Evolutionary conservation across 2,888 invertebrate genomes (phyloP), one percentile per base, ranked within the genome.

Genomic region (Belgica antarctica): DNA sequence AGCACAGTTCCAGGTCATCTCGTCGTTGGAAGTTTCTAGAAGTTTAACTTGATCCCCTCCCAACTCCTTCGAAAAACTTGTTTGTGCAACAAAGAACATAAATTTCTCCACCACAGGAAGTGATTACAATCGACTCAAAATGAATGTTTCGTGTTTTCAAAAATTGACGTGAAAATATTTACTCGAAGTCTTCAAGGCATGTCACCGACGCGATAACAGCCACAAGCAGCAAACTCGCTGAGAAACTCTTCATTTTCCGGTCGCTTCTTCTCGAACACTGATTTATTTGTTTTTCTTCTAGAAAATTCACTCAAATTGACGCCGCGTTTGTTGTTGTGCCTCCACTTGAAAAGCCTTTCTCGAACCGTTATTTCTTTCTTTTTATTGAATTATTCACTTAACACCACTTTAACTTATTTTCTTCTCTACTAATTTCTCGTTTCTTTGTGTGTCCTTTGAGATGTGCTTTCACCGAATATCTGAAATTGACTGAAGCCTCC

Each of bases 131-230:
- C n/a, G n/a, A n/a, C n/a, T n/a, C n/a, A n/a, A n/a, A n/a, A n/a
- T n/a, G n/a, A n/a, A n/a, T n/a, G n/a, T n/a, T n/a, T n/a, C n/a
- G n/a, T n/a, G n/a, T n/a, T n/a, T n/a, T n/a, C n/a, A n/a, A n/a
- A n/a, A n/a, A n/a, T n/a, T n/a, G n/a, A n/a, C n/a, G n/a, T n/a
- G n/a, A n/a, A n/a, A 25, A 59, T 59, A 59, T 59, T 59, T 59
- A 59, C 59, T 25, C 59, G 59, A 59, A 59, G 15, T 59, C 59
- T 25, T 59, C 59, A 59, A 27, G 27, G 19, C 59, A 59, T 52
- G 52, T 8, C 15, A 15, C 19, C 52, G 22, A 3, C 22, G 25
- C 27, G 8, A 59, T 25, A 5, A 59, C 24, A 5, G 27, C 1
- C 25, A 27, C 24, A 3, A 59, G 12, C 27, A 59, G 12, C 12